A percentile compares a stretch with the other conserved stretches of the same genome.
Conservation (phyloP, 2,797 vertebrate genomes). For the Coluber constrictor region DNA sequence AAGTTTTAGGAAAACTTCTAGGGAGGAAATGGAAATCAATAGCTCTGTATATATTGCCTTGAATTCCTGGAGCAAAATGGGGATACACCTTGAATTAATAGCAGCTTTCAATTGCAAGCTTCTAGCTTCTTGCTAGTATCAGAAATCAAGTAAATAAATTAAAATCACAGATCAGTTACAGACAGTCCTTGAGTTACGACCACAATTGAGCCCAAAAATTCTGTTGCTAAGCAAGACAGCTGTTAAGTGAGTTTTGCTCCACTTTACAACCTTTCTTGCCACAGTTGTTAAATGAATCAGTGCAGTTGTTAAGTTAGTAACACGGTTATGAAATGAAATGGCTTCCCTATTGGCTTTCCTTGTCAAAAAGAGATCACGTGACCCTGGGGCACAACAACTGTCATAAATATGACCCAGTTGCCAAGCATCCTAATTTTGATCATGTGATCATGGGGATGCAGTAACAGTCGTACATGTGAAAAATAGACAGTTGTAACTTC, state of each 20-base stretch:
- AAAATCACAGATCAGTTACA: neutral
- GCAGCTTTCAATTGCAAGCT: neutral
- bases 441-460: neutral
- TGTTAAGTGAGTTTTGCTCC: neutral
- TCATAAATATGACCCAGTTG: neutral
- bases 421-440: neutral
- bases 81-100: neutral
- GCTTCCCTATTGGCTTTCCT: neutral
- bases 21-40: neutral
- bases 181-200: neutral
- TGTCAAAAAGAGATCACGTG: neutral
- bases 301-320: neutral
- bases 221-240: neutral
- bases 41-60: neutral
- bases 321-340: neutral
- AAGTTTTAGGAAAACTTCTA: too few species aligned
- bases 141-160: neutral
- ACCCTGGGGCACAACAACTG: neutral
- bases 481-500: neutral
- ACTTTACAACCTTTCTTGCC: neutral
- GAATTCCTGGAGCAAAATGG: neutral
- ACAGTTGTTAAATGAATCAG: neutral
- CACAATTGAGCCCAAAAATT: neutral
- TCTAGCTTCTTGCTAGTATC: neutral
- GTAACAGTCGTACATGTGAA: neutral